phyloP scores from a whole-genome alignment of 2,113 vertebrate species.

The Cheirogaleus medius region DNA sequence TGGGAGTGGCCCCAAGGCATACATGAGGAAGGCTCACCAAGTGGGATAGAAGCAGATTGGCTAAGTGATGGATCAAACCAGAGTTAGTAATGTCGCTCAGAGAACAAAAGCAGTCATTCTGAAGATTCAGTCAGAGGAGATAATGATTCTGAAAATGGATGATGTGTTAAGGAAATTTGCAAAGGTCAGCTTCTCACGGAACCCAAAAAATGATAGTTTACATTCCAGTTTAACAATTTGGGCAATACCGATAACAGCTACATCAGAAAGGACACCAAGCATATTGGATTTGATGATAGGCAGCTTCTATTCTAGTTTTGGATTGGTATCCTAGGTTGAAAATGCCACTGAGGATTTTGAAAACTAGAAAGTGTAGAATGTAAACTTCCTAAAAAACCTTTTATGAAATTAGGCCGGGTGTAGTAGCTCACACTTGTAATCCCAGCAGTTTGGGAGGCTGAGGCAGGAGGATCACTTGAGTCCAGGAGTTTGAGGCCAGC shows the following conservation, averaged over 20 bases:
- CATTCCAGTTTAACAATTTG: conserved; percentile 91
- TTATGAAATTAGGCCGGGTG: conserved; percentile 86
- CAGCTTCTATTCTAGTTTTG: conserved; percentile 93
- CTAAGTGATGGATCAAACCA: conserved; percentile 93
- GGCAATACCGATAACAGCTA: conserved; percentile 90
- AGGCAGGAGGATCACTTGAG: no score
- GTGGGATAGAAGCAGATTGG: conserved; percentile 93
- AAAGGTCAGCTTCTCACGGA: conserved; percentile 83
- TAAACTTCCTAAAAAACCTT: conserved; percentile 90
- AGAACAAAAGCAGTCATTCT: conserved; percentile 92
- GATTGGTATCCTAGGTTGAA: conserved; percentile 94
- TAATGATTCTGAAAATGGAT: conserved; percentile 92
- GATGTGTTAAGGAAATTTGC: conserved; percentile 86
- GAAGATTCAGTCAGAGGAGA: conserved; percentile 92
- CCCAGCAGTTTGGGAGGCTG: no score
- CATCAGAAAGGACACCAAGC: conserved; percentile 91
- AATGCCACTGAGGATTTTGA: conserved; percentile 91
- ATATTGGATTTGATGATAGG: conserved; percentile 91
- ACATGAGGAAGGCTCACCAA: conserved; percentile 91
- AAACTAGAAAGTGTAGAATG: conserved; percentile 95
- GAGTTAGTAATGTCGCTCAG: conserved; percentile 92
- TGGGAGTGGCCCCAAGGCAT: conserved; percentile 90
- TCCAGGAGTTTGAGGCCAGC: no score
- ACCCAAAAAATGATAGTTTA: conserved; percentile 90
- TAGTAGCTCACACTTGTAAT: no score